Evolutionary conservation across 2,888 invertebrate genomes (phyloP).

Genomic region (Brenthis hecate): DNA sequence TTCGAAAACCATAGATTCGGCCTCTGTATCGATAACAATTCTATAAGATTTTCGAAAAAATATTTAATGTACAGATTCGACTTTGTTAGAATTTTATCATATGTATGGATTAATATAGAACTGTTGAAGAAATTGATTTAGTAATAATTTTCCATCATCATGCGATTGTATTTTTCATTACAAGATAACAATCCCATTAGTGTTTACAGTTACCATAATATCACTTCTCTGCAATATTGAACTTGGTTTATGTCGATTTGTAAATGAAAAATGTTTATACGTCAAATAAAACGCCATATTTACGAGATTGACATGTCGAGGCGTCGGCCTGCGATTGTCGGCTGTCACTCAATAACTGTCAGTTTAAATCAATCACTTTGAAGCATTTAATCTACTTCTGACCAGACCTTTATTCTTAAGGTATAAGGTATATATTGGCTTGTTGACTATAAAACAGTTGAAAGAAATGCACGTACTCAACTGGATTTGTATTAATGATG

Average conservation of each 20-base stretch:
- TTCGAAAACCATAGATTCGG: no score
- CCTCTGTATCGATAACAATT: no score
- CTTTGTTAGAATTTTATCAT: no score
- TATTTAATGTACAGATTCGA: no score
- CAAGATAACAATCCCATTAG: conserved; percentile 20
- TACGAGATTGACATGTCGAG: conserved; percentile 51
- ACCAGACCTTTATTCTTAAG: conserved; percentile 19
- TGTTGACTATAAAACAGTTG: conserved; percentile 13
- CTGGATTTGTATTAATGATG: conserved; percentile 41
- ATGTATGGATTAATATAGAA: background rate
- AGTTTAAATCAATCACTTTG: conserved; percentile 51
- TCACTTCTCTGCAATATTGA: conserved; percentile 22
- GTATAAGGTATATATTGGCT: conserved; percentile 25
- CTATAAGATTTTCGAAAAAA: no score
- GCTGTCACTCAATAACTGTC: conserved; percentile 52
- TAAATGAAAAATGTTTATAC: conserved; percentile 42
- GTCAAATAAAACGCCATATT: conserved; percentile 47
- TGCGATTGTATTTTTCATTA: background rate
- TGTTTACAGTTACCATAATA: conserved; percentile 24
- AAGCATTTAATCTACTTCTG: conserved; percentile 30
- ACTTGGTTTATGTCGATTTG: conserved; percentile 29
- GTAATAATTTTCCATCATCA: background rate
- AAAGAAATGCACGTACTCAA: conserved; percentile 27
- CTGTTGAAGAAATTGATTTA: background rate
- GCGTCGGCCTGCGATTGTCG: conserved; percentile 41